Evolutionary conservation across 2,797 vertebrate species (phyloP), one percentile per base, ranked within the genome.

Genomic region (Anguilla anguilla): DNA sequence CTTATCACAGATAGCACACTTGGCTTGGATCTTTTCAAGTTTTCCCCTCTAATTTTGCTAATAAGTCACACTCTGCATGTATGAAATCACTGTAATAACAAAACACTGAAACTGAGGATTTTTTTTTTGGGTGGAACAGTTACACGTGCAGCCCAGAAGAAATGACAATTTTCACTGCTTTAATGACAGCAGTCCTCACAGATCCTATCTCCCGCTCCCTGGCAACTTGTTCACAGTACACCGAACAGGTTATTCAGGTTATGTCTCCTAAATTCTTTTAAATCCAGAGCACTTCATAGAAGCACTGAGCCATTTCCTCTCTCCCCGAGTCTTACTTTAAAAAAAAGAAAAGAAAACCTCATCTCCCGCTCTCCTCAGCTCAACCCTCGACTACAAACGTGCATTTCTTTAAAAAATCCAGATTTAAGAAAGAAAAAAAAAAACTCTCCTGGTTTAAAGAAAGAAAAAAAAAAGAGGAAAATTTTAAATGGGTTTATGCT

Each of bases 201-300:
- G 86, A 84, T 53, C 86, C 31, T 49, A 39, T 67, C 35, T 22
- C 55, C 46, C 13, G 55, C 85, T 72, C 86, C 85, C 74, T 46
- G n/a, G 46, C 31, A 84, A 28, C 53, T 79, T 53, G n/a, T 83
- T 88, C 84, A 22, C 89, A 89, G 88, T 86, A 89, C 89, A 88
- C 87, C 88, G 83, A 89, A 87, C 87, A n/a, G 72, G 79, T 89
- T 90, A 89, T 91, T 91, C 91, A 90, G 89, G 91, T 89, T 89
- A 87, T 51, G 86, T 91, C 88, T 88, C 82, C 85, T 88, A 87
- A 86, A 91, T 91, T 87, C 85, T 82, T 84, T 87, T 88, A 87
- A 89, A 86, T 86, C 88, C 86, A 87, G 86, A 86, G 84, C 31
- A 86, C 77, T 84, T 87, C 82, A 84, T 69, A 83, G 46, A 55